Base-by-base conservation (phyloP, 1,140 invertebrate species). In the Galleria mellonella region DNA sequence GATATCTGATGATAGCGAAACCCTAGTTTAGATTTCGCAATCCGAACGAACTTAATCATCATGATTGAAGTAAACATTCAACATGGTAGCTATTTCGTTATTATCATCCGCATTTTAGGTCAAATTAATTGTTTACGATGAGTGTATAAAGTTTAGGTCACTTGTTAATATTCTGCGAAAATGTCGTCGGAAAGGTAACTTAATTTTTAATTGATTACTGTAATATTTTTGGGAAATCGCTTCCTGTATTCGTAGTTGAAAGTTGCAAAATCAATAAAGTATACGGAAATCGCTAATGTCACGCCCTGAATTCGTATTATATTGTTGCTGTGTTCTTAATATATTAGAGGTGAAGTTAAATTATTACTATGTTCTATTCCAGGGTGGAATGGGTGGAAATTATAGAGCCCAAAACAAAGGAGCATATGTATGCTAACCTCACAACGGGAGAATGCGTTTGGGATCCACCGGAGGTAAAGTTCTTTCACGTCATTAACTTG, bases 301-400 rank as follows among this genome's bases (percentile, higher is more conserved):
- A 85, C 82, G 77, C 82, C 82, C 82, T 66, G 73, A 70, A 73
- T 72, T 70, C 57, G 51, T 62, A 41, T 37, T 55, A 55, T 54
- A 49, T 72, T 73, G 63, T 66, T 69, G 47, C 48, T 71, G 73
- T 66, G 60, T 51, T 47, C 38, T 44, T 62, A 55, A 38, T 49
- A 43, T 52, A 53, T 30, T 47, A 61, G 47, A 43, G 51, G 47
- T 67, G 37, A 54, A 59, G 47, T 61, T 49, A 63, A 60, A 63
- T 44, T 48, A 44, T 45, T 33, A 48, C 47, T 39, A 83, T 83
- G 82, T 76, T 83, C 72, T 82, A 82, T 88, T 90, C 75, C 75
- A 91, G 93, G 87, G 93, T 96, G 89, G 96, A 98, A 92, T 99
- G 97, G 97, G 96, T 99, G 81, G 97, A 99, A 90, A 99, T 99